Conservation (phyloP, 2,888 invertebrate genomes). For the Cataglyphis rosenhaueri region DNA sequence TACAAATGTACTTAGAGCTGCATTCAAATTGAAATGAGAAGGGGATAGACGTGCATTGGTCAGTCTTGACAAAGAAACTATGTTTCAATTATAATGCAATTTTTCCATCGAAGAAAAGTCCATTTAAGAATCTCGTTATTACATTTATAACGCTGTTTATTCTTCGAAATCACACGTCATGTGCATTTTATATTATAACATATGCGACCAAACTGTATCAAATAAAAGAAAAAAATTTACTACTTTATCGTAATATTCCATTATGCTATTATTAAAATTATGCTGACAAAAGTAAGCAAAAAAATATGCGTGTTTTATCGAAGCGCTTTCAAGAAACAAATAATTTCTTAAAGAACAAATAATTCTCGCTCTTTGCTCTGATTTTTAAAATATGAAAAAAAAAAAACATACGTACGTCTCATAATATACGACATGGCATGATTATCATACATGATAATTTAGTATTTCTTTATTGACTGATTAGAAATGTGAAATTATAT, state of each 20-base stretch:
- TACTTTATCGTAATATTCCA: not conserved
- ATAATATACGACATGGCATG: not conserved
- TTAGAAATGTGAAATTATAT: not conserved
- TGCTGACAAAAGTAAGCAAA: not conserved
- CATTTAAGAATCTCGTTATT: not conserved
- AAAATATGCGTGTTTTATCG: not conserved
- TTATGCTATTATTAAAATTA: not conserved
- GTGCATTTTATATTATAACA: not conserved
- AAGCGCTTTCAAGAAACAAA: not conserved
- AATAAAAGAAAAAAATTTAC: not conserved
- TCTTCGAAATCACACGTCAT: not conserved
- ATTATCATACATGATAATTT: constrained; percentile 1
- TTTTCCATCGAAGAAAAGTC: not conserved
- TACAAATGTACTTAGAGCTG: constrained; percentile 18
- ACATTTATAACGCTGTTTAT: not conserved
- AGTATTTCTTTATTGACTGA: too few species aligned
- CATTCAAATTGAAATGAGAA: not conserved
- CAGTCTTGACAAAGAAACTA: constrained; percentile 8
- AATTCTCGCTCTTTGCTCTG: not conserved
- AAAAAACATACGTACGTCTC: not conserved
- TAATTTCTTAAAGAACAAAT: not conserved
- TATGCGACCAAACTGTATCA: not conserved
- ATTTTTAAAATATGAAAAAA: too few species aligned
- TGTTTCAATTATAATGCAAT: not conserved
- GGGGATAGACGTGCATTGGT: not conserved